Percentiles rank a stretch among this genome's conserved stretches.
These are phyloP conservation scores for Odontesthes bonariensis DNA, from an alignment of 2,113 vertebrate genomes.

Conservation along the genomic window DNA sequence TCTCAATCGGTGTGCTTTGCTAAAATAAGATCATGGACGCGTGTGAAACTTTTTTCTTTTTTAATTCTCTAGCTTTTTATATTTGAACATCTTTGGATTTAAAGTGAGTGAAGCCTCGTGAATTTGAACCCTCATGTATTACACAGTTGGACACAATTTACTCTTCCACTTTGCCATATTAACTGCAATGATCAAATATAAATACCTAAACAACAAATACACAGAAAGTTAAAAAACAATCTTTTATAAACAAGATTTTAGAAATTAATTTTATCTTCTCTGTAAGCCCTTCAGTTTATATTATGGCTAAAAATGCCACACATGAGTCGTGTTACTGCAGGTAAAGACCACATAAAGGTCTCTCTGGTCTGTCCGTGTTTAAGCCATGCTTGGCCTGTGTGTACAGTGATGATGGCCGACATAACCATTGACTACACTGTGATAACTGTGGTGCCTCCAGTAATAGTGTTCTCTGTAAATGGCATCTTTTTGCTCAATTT, in stretches of 20 bases:
- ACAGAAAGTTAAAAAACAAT: conserved; percentile 12
- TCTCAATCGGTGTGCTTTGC: neutral
- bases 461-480: conserved; percentile 53
- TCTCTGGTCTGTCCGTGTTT: conserved; percentile 67
- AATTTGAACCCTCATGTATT: neutral
- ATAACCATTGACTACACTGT: conserved; percentile 58
- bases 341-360: conserved; percentile 72
- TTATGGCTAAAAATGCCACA: conserved; percentile 68
- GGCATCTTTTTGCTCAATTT: conserved; percentile 55
- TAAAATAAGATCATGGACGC: conserved; percentile 13
- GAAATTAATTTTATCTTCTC: conserved; percentile 58
- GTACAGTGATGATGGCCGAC: conserved; percentile 72
- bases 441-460: conserved; percentile 58
- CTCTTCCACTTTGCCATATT: neutral
- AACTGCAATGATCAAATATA: neutral
- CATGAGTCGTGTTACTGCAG: conserved; percentile 53
- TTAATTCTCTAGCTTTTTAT: neutral
- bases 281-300: conserved; percentile 54
- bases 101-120: neutral
- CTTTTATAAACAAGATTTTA: conserved; percentile 8
- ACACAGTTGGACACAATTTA: neutral
- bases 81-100: neutral
- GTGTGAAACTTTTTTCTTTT: neutral
- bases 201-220: neutral
- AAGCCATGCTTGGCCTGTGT: conserved; percentile 13